Evolutionary conservation across 2,113 vertebrate species (phyloP), one percentile per base, ranked within the genome.

Genomic region (Calonectris borealis): DNA sequence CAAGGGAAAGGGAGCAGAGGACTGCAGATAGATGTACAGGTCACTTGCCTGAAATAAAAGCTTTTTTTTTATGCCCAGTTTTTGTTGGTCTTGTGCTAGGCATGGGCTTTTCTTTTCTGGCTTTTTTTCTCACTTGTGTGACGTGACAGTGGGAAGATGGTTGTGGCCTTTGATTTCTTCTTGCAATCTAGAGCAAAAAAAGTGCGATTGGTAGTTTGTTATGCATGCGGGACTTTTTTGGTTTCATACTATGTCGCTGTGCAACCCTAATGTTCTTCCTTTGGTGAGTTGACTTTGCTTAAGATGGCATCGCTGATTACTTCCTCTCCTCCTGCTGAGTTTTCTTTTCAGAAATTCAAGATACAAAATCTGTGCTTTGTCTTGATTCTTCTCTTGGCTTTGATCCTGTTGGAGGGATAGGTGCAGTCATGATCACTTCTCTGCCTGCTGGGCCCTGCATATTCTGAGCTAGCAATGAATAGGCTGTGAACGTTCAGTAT

Each of bases 391-490:
- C 24, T 49, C 16, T 22, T 55, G 54, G 26, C 29, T 77, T 65
- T 65, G 40, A 15, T 77, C 16, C 51, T 57, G 15, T 36, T 31
- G 60, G 36, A 49, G 32, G 60, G 21, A 7, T 36, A 32, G 7
- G 3, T 82, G 22, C 42, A 51, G 36, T n/a, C n/a, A 4, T 5
- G 4, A 26, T 69, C 0, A 0, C 62, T 78, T 70, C 26, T 66
- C 38, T 93, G n/a, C 48, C 38, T 54, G 13, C 36, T 16, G 36
- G 19, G 13, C 6, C 9, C 24, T 60, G 32, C 0, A 0, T 34
- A 6, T 73, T 87, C 21, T 58, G 60, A 77, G 51, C 21, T 60
- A 69, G 44, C 57, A 29, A 4, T 5, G 34, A 55, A 21, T 0
- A 32, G 44, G 15, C 26, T 42, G 24, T 36, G 21, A 38, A 17